Evolutionary conservation across 2,888 invertebrate genomes (phyloP), one percentile per base, ranked within the genome.

Genomic region (Coecobrya sp.): DNA sequence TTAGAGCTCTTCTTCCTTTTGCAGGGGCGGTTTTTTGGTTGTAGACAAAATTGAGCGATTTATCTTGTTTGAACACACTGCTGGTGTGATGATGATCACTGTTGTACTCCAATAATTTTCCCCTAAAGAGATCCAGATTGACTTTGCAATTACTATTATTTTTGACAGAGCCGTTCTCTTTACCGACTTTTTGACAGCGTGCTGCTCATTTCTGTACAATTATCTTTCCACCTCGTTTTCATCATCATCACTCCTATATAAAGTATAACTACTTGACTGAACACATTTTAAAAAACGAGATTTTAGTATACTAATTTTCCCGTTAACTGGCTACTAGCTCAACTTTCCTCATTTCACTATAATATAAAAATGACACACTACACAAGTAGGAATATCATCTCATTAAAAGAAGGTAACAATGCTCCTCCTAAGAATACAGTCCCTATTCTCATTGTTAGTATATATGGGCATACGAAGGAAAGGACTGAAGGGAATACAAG

Each of bases 31-130:
- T n/a, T n/a, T n/a, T n/a, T 4, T n/a, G n/a, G n/a, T n/a, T n/a
- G n/a, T 16, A 16, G 36, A 76, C 10, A 76, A 22, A 13, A 25
- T 49, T 36, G 36, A 73, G 73, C 27, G 36, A 36, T 36, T 49
- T 81, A 55, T 52, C n/a, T 55, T 27, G 55, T n/a, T n/a, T 81
- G 81, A 81, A 55, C 55, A 55, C 30, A 25, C 36, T 36, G 36
- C 3, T 7, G 36, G 3, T 79, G 25, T 19, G 10, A 22, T 19
- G 25, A 2, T 52, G 16, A 36, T 36, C 36, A 7, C 45, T 59
- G n/a, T 27, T 2, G 11, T 65, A 22, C 19, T 25, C 1, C 25
- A 25, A 25, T 7, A 25, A 4, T 25, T 4, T 65, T 4, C 4
- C 7, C 8, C 65, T 62, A 22, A 65, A 11, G 11, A 11, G 22